Evolutionary conservation across 1,140 invertebrate species (phyloP), one percentile per base, ranked within the genome.

Genomic region (Vanessa tameamea): DNA sequence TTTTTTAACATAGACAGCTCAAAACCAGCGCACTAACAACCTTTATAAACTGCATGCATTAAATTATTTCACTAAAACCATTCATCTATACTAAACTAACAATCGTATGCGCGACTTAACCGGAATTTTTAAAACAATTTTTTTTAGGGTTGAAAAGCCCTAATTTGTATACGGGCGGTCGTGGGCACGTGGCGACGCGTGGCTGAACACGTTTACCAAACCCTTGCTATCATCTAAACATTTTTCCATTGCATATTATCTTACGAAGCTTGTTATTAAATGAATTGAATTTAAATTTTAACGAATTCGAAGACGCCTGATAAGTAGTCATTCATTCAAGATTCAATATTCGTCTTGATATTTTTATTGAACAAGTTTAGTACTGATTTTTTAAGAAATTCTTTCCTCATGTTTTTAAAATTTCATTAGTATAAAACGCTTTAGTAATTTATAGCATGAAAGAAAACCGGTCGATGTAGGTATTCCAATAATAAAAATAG

Each of bases 21-120:
- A 43, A 43, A 43, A 43, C 37, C 37, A 11, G 6, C 31, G 1
- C 43, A 43, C 67, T 47, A 59, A 69, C 67, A 59, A 23, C 67
- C 20, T 37, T 37, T n/a, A 55, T 47, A 69, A 69, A 69, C 67
- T 57, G 53, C 53, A 69, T 72, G 20, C 69, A 82, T 82, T 82
- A 82, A 83, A 82, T 80, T 80, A 69, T 84, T 81, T 77, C 80
- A 80, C 80, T 65, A 72, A 70, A 75, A 20, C 55, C 69, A 78
- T 72, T 71, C 68, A 53, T 47, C 67, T 68, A 47, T 76, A 78
- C 81, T 87, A 88, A 88, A 87, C 82, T 83, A 88, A 86, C 86
- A 86, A 87, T 80, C 82, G 78, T 88, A 88, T 88, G 86, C 86
- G 80, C 80, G 86, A 86, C 80, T 87, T 82, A 81, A 48, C 69